Evolutionary conservation across 2,888 invertebrate genomes (phyloP).

Genomic region (Erebia aethiops): DNA sequence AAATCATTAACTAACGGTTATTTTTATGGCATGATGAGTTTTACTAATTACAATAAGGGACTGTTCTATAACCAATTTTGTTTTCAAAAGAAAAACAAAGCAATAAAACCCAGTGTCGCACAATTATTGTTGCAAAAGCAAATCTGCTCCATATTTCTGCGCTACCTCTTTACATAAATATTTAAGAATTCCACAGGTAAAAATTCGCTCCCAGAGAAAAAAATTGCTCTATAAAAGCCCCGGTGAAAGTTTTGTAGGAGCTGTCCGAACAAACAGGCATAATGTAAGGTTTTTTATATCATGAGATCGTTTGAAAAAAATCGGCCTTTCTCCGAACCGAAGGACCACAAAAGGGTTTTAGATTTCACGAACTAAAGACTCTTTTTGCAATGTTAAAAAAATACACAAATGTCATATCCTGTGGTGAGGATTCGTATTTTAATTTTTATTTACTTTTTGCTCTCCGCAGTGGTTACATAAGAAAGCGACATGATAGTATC

Average conservation of each 20-base stretch:
- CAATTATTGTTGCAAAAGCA: slow-evolving; percentile 19
- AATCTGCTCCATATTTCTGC: slow-evolving; percentile 55
- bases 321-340: slow-evolving; percentile 62
- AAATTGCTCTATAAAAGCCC: slow-evolving; percentile 46
- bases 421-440: slow-evolving; percentile 36
- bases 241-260: slow-evolving; percentile 75
- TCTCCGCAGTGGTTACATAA: background rate
- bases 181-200: slow-evolving; percentile 45
- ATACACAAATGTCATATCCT: slow-evolving; percentile 41
- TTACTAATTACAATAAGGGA: slow-evolving; percentile 14
- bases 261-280: slow-evolving; percentile 57
- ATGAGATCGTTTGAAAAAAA: slow-evolving; percentile 51
- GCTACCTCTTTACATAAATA: slow-evolving; percentile 53
- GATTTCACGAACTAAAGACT: slow-evolving; percentile 65
- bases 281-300: slow-evolving; percentile 59
- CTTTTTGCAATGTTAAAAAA: slow-evolving; percentile 43
- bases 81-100: slow-evolving; percentile 13
- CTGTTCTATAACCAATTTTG: slow-evolving; percentile 5
- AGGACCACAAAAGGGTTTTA: slow-evolving; percentile 75
- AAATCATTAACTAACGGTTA: slow-evolving; percentile 28
- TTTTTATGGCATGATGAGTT: slow-evolving; percentile 9
- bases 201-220: slow-evolving; percentile 49
- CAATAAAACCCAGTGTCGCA: slow-evolving; percentile 27
- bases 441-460: slow-evolving; percentile 27
- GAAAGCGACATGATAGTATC: background rate